Conservation (phyloP, 1,140 invertebrate genomes). For the Pachypeltis micranthus region DNA sequence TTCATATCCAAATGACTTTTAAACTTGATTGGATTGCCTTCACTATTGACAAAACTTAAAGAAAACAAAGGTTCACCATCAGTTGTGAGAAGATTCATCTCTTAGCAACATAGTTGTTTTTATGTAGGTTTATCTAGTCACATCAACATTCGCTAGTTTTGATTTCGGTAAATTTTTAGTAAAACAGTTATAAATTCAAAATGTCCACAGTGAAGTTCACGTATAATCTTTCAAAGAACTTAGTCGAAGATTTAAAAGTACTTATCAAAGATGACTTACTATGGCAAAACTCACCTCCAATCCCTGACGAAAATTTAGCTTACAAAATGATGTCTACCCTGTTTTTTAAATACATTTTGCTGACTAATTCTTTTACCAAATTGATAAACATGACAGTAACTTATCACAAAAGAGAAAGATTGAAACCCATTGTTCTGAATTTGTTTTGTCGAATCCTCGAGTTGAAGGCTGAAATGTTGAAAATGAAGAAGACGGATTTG, state of each 20-base stretch:
- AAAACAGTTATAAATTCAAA: too few species aligned
- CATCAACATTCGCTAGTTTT: too few species aligned
- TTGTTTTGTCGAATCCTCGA: not conserved
- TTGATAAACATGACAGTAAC: not conserved
- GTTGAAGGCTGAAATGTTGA: not conserved
- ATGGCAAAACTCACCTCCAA: not conserved
- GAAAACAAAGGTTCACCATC: too few species aligned
- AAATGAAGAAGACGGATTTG: not conserved
- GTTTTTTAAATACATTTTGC: not conserved
- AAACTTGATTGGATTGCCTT: too few species aligned
- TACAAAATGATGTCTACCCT: not conserved
- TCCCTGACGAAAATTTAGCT: not conserved
- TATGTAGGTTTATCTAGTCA: too few species aligned
- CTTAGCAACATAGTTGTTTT: too few species aligned
- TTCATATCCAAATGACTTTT: too few species aligned
- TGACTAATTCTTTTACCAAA: not conserved
- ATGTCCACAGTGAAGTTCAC: not conserved
- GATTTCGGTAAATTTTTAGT: too few species aligned
- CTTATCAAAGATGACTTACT: not conserved
- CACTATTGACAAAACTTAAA: too few species aligned
- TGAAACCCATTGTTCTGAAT: not conserved
- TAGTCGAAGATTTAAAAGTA: not conserved
- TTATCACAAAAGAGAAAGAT: conserved; percentile 1
- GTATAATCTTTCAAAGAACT: not conserved
- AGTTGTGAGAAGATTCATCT: too few species aligned